phyloP scores from a whole-genome alignment of 2,888 invertebrate genomes.

The Cataglyphis albicans region DNA sequence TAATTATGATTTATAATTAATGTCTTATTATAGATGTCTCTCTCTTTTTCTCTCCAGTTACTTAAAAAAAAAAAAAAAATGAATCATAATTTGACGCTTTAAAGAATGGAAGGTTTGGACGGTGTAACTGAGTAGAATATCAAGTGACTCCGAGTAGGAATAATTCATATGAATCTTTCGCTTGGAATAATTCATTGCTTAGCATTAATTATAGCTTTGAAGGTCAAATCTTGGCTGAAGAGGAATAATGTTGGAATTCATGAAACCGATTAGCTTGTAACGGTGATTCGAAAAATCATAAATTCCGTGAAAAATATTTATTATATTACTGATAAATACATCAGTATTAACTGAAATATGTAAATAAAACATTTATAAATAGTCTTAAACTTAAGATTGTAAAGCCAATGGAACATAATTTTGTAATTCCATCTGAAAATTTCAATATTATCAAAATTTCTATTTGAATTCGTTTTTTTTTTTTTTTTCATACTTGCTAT shows the following conservation, averaged over 20 bases:
- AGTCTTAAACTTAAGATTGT: not conserved
- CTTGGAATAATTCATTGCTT: constrained; percentile 70
- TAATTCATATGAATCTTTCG: constrained; percentile 67
- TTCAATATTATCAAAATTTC: not conserved
- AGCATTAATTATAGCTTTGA: constrained; percentile 55
- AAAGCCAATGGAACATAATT: constrained; percentile 2
- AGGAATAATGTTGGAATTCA: constrained; percentile 21
- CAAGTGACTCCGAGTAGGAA: constrained; percentile 57
- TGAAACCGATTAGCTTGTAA: constrained; percentile 38
- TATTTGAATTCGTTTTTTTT: not conserved
- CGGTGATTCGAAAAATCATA: constrained; percentile 10
- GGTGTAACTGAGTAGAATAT: constrained; percentile 57
- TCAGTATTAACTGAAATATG: not conserved
- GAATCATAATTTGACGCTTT: constrained; percentile 43
- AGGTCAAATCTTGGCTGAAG: constrained; percentile 54
- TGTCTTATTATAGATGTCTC: not conserved
- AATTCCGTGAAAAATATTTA: constrained; percentile 9
- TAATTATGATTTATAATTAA: constrained; percentile 27
- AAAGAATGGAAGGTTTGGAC: constrained; percentile 50
- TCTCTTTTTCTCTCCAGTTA: not conserved
- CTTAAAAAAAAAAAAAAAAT: constrained; percentile 3
- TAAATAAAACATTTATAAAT: not conserved
- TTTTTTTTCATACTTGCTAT: constrained; percentile 6
- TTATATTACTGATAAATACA: not conserved
- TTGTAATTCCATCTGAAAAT: constrained; percentile 7